Evolutionary conservation across 2,888 invertebrate genomes (phyloP), one percentile per base, ranked within the genome.

Genomic region (Papilio demoleus): DNA sequence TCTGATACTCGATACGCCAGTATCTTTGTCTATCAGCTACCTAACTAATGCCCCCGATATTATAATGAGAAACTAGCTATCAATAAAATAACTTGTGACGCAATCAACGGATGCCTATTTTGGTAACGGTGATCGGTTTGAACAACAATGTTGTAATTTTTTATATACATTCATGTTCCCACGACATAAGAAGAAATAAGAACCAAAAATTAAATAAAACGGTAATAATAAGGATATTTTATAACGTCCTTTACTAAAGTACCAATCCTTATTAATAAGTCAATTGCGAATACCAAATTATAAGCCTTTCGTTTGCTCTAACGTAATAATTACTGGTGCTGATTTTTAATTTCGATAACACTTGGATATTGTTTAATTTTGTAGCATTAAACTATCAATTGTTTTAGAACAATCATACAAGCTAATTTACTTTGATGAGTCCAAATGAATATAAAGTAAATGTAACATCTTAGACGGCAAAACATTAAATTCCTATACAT

Each of bases 21-120:
- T 88, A 88, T 88, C 87, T 85, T 81, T 82, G 80, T 81, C 82
- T 87, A 89, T 88, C 86, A 79, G 84, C 86, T 85, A 87, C 88
- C 80, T 79, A 81, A 79, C 78, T 81, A 81, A 83, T 84, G 77
- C 81, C 79, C 79, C 76, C 76, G 80, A 82, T 86, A 84, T 82
- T 84, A 83, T 84, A 86, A 87, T 86, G 82, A 84, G 85, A 81
- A 79, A 61, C 60, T 12, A 34, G 14, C 40, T 75, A 80, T 82
- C 82, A 81, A 83, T 82, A 79, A 81, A 82, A 82, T 72, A 72
- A 71, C 58, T 67, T 42, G 70, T 72, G 69, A 75, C 65, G 71
- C 68, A 71, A 74, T 56, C 40, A 58, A 50, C 40, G 47, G 17
- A 65, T 64, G 65, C 58, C 65, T 59, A 68, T 60, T 66, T 50